Conservation (phyloP, 2,113 vertebrate genomes). For the Cyphomyrus plagiostoma region DNA sequence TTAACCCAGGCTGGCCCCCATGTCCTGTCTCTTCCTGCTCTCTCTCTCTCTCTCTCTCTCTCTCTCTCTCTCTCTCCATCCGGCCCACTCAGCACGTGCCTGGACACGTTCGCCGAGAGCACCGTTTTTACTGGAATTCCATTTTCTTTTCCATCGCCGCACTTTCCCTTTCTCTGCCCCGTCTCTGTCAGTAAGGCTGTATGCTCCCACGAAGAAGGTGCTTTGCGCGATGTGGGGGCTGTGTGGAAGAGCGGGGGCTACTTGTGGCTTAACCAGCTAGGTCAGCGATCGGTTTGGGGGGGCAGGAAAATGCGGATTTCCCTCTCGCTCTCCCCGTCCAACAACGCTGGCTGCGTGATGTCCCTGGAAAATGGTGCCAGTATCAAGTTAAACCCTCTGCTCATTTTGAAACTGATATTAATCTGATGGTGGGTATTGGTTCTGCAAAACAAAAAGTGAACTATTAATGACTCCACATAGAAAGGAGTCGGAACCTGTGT, state of each 20-base stretch:
- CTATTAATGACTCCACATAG: background rate
- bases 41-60: conserved; percentile 34
- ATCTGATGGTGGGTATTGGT: background rate
- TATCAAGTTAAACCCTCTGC: background rate
- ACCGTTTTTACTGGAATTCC: conserved; percentile 35
- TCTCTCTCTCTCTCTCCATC: conserved; percentile 40
- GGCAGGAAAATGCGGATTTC: background rate
- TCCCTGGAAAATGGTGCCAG: background rate
- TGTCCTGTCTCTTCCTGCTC: conserved; percentile 31
- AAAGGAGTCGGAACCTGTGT: background rate
- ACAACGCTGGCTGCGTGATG: conserved; percentile 22
- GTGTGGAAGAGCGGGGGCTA: background rate
- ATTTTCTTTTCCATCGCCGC: conserved; percentile 20
- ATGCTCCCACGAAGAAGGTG: background rate
- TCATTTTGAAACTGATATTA: background rate
- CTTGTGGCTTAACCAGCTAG: conserved; percentile 21
- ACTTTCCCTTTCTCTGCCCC: background rate
- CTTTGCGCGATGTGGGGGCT: conserved; percentile 6
- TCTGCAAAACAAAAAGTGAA: background rate
- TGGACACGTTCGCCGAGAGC: conserved; percentile 40
- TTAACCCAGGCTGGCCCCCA: conserved; percentile 40
- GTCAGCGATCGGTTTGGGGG: conserved; percentile 9
- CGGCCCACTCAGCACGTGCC: conserved; percentile 37
- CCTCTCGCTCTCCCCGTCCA: background rate
- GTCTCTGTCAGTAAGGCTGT: background rate